These are phyloP conservation scores for Amazonetta brasiliensis DNA, from an alignment of 2,797 vertebrate genomes.

Conservation along the genomic window DNA sequence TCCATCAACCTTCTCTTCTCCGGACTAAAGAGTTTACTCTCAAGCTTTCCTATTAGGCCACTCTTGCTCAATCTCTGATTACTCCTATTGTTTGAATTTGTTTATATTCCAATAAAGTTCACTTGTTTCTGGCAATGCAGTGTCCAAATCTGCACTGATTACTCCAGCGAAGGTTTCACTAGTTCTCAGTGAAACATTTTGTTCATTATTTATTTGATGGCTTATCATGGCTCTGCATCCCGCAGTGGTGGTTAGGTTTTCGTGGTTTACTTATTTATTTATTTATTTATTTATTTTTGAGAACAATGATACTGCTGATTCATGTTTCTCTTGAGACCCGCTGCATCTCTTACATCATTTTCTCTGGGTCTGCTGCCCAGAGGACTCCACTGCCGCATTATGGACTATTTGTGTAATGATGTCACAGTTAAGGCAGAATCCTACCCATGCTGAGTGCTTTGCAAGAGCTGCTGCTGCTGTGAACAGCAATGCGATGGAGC, in stretches of 20 bases:
- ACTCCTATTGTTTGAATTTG: neutral
- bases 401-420: neutral
- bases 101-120: neutral
- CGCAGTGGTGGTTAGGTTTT: neutral
- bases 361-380: neutral
- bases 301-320: neutral
- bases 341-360: neutral
- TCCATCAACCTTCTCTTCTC: neutral
- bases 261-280: neutral
- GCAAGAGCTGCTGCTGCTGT: neutral
- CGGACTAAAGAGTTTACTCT: neutral
- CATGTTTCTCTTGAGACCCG: accelerated
- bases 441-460: neutral
- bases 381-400: neutral
- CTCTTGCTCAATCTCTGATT: neutral
- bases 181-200: neutral
- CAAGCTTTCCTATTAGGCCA: neutral
- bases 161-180: neutral
- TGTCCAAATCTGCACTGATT: neutral
- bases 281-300: neutral
- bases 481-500: neutral
- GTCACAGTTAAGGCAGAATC: neutral
- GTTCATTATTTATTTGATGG: neutral
- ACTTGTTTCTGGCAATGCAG: neutral
- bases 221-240: neutral